Percentiles rank a stretch among this genome's conserved stretches.
These are phyloP conservation scores for Lapara coniferarum DNA, from an alignment of 2,888 invertebrate genomes.

Conservation along the genomic window DNA sequence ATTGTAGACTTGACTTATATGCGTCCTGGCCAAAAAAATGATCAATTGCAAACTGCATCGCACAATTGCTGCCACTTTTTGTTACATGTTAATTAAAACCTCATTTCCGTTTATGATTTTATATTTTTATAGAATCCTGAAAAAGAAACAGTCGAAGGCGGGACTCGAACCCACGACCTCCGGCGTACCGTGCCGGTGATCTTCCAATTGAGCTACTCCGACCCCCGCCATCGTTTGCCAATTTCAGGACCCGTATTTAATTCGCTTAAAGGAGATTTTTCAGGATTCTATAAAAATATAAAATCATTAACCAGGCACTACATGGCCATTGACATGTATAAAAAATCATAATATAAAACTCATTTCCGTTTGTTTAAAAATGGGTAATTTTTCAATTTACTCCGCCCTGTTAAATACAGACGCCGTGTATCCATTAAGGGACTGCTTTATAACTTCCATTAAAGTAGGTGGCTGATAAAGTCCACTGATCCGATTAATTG, in stretches of 20 bases:
- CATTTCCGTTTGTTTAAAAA: constrained; percentile 2
- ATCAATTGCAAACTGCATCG: constrained; percentile 27
- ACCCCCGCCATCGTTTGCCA: too few relatives aligned
- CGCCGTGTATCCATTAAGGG: background rate
- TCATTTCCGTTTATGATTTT: constrained; percentile 9
- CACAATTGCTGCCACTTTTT: background rate
- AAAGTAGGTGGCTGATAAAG: constrained; percentile 11
- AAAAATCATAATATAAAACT: too few relatives aligned
- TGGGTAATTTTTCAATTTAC: background rate
- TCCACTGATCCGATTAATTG: constrained; percentile 13
- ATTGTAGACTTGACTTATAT: constrained; percentile 60
- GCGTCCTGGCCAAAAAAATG: constrained; percentile 47
- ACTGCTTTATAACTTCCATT: constrained; percentile 11
- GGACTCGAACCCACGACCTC: too few relatives aligned
- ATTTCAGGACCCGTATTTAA: too few relatives aligned
- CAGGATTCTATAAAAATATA: too few relatives aligned
- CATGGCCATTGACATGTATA: too few relatives aligned
- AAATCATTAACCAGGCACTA: too few relatives aligned
- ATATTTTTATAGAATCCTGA: too few relatives aligned
- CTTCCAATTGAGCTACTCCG: too few relatives aligned
- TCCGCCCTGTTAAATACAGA: background rate
- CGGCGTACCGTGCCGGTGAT: too few relatives aligned
- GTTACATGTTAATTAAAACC: constrained; percentile 3
- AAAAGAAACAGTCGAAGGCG: too few relatives aligned
- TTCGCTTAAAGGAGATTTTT: too few relatives aligned